These are phyloP conservation scores for Sialis lutaria DNA, from an alignment of 2,888 invertebrate species.

Conservation along the genomic window DNA sequence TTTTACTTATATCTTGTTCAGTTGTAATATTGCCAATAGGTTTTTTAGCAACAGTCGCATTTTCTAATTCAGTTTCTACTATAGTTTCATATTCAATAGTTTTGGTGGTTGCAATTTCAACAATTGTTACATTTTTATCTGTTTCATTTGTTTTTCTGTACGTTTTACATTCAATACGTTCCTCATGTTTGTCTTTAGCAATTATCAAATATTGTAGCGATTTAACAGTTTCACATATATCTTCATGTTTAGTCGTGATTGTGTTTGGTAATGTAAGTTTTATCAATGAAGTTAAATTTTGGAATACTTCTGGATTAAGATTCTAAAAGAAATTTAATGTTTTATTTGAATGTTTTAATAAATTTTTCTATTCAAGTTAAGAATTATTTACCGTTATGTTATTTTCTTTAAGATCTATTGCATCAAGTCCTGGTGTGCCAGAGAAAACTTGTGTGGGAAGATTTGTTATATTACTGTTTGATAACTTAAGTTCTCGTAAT, in stretches of 20 bases:
- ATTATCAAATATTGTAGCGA: not conserved
- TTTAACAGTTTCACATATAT: slow-evolving; percentile 21
- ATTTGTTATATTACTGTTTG: slow-evolving; percentile 21
- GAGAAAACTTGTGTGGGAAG: slow-evolving; percentile 22
- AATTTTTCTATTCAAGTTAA: not conserved
- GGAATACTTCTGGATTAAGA: slow-evolving; percentile 24
- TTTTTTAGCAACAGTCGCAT: no score
- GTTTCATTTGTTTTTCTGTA: not conserved
- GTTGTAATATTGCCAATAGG: no score
- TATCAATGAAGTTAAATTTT: slow-evolving; percentile 20
- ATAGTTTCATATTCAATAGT: no score
- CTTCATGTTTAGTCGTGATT: slow-evolving; percentile 18
- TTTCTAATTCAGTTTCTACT: no score
- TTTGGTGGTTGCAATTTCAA: no score
- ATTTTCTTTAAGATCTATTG: slow-evolving; percentile 22
- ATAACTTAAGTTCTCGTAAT: slow-evolving; percentile 20
- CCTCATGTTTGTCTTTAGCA: slow-evolving; percentile 11
- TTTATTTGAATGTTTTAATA: slow-evolving; percentile 3
- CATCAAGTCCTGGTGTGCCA: slow-evolving; percentile 19
- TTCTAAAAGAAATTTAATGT: slow-evolving; percentile 13
- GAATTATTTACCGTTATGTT: slow-evolving; percentile 16
- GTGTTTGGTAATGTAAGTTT: slow-evolving; percentile 18
- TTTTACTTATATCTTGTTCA: no score
- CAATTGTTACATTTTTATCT: not conserved
- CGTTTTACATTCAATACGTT: slow-evolving; percentile 20